Evolutionary conservation across 2,113 vertebrate species (phyloP), one percentile per base, ranked within the genome.

Genomic region (Oenanthe oenanthe): DNA sequence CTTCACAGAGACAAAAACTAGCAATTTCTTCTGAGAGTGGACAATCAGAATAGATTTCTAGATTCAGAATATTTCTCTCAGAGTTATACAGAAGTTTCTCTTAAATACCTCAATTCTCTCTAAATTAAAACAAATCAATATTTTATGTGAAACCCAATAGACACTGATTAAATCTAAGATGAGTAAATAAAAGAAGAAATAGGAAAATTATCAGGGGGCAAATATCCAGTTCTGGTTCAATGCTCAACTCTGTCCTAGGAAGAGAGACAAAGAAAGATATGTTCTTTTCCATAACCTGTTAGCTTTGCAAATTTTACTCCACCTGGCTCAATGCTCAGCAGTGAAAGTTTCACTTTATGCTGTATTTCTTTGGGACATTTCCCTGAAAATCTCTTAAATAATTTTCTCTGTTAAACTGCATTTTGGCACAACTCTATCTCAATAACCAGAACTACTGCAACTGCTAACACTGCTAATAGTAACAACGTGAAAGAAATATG

Each of bases 101-200:
- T 63, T 66, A 24, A 61, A 65, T 31, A 72, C 1, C 10, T 19
- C 10, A 86, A 47, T 34, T 71, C 25, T 57, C 12, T 18, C 5
- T 63, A 43, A 88, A 48, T 66, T 7, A 61, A 81, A 90, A 21
- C 1, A 40, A 14, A 56, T 31, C 38, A 34, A 0, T 63, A 47
- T 38, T 58, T 83, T 5, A 8, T 28, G 4, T 29, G n/a, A 63
- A 60, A 26, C 12, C 10, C 1, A 61, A 31, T 0, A 45, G 7
- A 29, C 6, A 31, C 1, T 45, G 13, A 32, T 22, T 36, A 66
- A 74, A 60, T 79, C 17, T 21, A 48, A 53, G 18, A 56, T 5
- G 1, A 56, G 3, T 32, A 58, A 65, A 63, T 17, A 47, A 16
- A 3, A 83, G 29, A 82, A 67, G 10, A 8, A 61, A 62, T 2